phyloP scores from a whole-genome alignment of 2,113 vertebrate species.

The Semicossyphus pulcher region DNA sequence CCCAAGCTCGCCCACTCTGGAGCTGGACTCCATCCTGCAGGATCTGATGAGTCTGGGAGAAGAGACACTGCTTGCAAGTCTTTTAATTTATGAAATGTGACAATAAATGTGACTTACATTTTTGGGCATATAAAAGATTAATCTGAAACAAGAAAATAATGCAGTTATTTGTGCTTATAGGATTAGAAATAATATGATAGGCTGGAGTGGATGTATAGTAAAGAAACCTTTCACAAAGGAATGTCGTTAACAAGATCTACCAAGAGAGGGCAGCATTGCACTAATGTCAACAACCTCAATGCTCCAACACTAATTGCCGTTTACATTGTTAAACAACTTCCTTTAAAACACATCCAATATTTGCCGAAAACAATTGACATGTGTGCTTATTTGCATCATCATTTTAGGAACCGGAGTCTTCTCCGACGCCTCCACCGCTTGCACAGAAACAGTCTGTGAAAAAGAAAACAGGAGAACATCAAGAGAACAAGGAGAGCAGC shows the following conservation, averaged over 20 bases:
- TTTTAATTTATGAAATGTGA: too few species aligned
- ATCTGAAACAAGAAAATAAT: too few species aligned
- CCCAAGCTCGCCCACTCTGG: conserved; percentile 69
- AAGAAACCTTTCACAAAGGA: not conserved
- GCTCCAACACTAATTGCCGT: too few species aligned
- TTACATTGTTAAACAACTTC: not conserved
- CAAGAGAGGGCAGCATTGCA: conserved; percentile 75
- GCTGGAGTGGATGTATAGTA: not conserved
- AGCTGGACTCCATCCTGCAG: conserved; percentile 80
- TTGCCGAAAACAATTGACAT: not conserved
- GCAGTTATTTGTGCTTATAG: too few species aligned
- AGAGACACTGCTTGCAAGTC: conserved; percentile 8
- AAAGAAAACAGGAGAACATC: conserved; percentile 28
- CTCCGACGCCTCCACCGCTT: conserved; percentile 59
- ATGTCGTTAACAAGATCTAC: not conserved
- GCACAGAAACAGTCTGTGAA: conserved; percentile 56
- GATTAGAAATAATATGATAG: too few species aligned
- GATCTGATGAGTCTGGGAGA: conserved; percentile 72
- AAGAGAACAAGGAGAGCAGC: conserved; percentile 20
- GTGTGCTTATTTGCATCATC: conserved; percentile 11
- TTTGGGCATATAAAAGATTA: too few species aligned
- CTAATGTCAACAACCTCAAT: not conserved
- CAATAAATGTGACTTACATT: too few species aligned
- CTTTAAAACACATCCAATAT: not conserved
- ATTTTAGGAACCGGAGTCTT: conserved; percentile 51